Percentiles rank a stretch among this genome's conserved stretches.
Conservation (phyloP, 2,888 invertebrate species). For the Caenorhabditis sp. region DNA sequence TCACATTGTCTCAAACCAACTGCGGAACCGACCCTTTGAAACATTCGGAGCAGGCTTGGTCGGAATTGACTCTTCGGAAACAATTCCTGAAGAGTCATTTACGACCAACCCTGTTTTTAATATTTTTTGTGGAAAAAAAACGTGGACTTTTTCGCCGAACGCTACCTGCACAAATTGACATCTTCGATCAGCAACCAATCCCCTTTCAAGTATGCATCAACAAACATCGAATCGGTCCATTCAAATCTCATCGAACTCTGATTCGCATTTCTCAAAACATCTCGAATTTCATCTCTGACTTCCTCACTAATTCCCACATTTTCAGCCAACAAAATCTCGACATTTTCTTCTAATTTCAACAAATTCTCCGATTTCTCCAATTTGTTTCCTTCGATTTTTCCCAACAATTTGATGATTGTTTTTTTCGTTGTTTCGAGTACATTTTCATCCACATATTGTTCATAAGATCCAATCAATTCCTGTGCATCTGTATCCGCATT, state of each 20-base stretch:
- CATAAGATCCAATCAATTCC: conserved; percentile 94
- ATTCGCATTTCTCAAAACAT: conserved; percentile 27
- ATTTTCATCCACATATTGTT: conserved; percentile 79
- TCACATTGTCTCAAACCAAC: too few relatives aligned
- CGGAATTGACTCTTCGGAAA: too few relatives aligned
- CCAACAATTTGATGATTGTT: conserved; percentile 1
- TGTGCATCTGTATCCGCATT: conserved; percentile 93
- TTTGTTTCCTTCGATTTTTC: neutral
- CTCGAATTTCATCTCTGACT: conserved; percentile 13
- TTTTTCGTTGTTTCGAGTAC: conserved; percentile 26
- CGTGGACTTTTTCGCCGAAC: neutral
- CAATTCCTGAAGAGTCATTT: neutral
- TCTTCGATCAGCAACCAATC: conserved; percentile 74
- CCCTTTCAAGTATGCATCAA: conserved; percentile 72
- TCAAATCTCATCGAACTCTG: conserved; percentile 71
- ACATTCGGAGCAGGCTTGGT: too few relatives aligned
- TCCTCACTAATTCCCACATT: conserved; percentile 5
- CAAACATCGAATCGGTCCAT: conserved; percentile 74
- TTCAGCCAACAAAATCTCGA: conserved; percentile 28
- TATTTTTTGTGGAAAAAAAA: too few relatives aligned
- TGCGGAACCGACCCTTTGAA: too few relatives aligned
- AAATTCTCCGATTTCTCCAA: conserved; percentile 27
- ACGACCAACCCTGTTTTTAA: neutral
- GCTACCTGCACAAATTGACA: conserved; percentile 70
- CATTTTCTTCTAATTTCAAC: conserved; percentile 25